Evolutionary conservation across 1,140 invertebrate genomes (phyloP), one percentile per base, ranked within the genome.

Genomic region (Bombus breviceps): DNA sequence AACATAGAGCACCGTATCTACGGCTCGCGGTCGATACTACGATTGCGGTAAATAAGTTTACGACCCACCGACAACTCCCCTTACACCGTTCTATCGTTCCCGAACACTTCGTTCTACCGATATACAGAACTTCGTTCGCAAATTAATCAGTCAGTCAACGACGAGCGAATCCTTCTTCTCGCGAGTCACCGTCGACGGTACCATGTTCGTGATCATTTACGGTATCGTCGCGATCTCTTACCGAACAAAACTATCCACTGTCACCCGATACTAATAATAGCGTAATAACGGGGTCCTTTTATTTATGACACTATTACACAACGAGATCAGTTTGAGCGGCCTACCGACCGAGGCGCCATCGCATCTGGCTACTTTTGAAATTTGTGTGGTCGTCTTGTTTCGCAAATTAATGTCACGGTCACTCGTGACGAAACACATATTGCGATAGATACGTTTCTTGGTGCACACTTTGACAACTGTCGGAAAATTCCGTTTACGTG

Each of bases 251-350:
- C n/a, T 32, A 64, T 66, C 39, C 62, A 13, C 62, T 25, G 43
- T 77, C 34, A 64, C 74, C 10, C 22, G 81, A 57, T 34, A 37
- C 73, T 69, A 83, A 77, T 83, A 69, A 69, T 83, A 83, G 43
- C 64, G 82, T 32, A 59, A 71, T 68, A 79, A 79, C 53, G 83
- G 66, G 32, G 18, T 39, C 76, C 25, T 66, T 79, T 84, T 84
- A 84, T 84, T 84, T 84, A 72, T n/a, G 83, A 79, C n/a, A 62
- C 47, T 25, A 6, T 77, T 84, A 39, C 83, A 41, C 76, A 79
- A 84, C 76, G n/a, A 53, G 47, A 53, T 22, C 47, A 53, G 47
- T 18, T 22, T 8, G 47, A 28, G 53, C 22, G 64, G 41, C 59
- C 3, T 12, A 37, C 39, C 39, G 59, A 32, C 3, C 77, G 39